Percentiles rank a stretch among this genome's conserved stretches.
phyloP scores from a whole-genome alignment of 2,888 invertebrate species.

The Panorpa germanica region DNA sequence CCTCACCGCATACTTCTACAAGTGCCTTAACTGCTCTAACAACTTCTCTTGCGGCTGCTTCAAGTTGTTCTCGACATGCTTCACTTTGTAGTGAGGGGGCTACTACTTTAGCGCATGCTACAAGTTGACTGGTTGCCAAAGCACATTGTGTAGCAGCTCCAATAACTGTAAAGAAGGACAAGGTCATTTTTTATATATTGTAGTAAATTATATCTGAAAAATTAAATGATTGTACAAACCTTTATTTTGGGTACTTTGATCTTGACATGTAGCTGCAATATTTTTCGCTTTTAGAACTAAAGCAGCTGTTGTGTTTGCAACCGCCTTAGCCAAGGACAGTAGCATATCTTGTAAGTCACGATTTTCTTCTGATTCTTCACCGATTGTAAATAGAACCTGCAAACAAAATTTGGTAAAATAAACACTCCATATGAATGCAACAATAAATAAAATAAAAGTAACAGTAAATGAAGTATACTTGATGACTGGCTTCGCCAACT shows the following conservation, averaged over 20 bases:
- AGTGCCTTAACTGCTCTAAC: slow-evolving; percentile 80
- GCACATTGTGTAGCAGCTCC: slow-evolving; percentile 95
- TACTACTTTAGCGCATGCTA: slow-evolving; percentile 90
- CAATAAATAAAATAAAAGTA: no score
- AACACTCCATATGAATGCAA: no score
- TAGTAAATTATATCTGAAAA: no score
- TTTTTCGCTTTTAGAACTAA: slow-evolving; percentile 91
- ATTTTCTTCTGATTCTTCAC: slow-evolving; percentile 72
- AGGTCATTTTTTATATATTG: slow-evolving; percentile 1
- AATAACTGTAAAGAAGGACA: slow-evolving; percentile 38
- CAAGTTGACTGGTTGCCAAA: slow-evolving; percentile 89
- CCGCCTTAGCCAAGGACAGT: slow-evolving; percentile 84
- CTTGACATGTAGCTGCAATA: slow-evolving; percentile 77
- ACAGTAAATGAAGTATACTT: no score
- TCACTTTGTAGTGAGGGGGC: slow-evolving; percentile 67
- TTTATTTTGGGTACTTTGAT: slow-evolving; percentile 26
- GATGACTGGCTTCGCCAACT: slow-evolving; percentile 92
- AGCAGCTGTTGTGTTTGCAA: slow-evolving; percentile 94
- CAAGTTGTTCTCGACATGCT: slow-evolving; percentile 77
- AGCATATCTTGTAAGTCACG: slow-evolving; percentile 79
- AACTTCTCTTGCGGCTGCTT: slow-evolving; percentile 83
- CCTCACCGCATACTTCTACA: slow-evolving; percentile 61
- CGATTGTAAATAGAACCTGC: slow-evolving; percentile 85
- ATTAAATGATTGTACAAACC: no score
- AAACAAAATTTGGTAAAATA: no score